phyloP scores from a whole-genome alignment of 2,888 invertebrate genomes.

The Phrixothrix hirtus region DNA sequence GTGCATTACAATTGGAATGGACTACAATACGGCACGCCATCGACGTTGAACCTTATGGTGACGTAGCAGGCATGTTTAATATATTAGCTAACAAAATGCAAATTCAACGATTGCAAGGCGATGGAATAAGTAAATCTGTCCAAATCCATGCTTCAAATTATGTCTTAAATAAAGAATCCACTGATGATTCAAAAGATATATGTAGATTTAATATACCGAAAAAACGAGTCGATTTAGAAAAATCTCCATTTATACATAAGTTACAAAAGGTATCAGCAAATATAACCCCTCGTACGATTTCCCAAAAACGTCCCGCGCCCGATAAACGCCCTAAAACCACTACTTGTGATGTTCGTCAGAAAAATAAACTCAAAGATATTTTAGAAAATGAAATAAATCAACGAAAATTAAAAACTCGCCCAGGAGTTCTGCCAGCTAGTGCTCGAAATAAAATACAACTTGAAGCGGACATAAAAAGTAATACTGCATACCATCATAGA shows the following conservation, averaged over 20 bases:
- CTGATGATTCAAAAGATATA: constrained; percentile 3
- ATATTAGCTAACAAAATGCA: constrained; percentile 53
- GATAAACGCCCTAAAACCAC: constrained; percentile 13
- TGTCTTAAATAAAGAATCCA: not conserved
- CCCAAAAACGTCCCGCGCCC: not conserved
- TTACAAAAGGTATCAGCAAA: constrained; percentile 16
- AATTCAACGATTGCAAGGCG: constrained; percentile 39
- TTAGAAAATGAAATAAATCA: not conserved
- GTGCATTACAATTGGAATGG: constrained; percentile 55
- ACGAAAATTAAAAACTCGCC: not conserved
- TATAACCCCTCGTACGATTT: constrained; percentile 15
- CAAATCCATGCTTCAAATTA: constrained; percentile 23
- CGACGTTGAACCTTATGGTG: constrained; percentile 61
- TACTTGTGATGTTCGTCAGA: not conserved
- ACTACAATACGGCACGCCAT: constrained; percentile 59
- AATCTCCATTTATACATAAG: constrained; percentile 33
- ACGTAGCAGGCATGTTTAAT: constrained; percentile 66
- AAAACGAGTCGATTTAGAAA: constrained; percentile 28
- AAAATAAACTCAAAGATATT: constrained; percentile 1
- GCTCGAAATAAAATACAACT: constrained; percentile 3
- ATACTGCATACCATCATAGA: not conserved
- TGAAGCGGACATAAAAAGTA: not conserved
- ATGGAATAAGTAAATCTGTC: constrained; percentile 40
- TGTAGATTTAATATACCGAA: not conserved
- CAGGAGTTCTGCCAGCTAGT: constrained; percentile 1